Base-by-base conservation (phyloP, 2,113 vertebrate species). In the Passer domesticus region DNA sequence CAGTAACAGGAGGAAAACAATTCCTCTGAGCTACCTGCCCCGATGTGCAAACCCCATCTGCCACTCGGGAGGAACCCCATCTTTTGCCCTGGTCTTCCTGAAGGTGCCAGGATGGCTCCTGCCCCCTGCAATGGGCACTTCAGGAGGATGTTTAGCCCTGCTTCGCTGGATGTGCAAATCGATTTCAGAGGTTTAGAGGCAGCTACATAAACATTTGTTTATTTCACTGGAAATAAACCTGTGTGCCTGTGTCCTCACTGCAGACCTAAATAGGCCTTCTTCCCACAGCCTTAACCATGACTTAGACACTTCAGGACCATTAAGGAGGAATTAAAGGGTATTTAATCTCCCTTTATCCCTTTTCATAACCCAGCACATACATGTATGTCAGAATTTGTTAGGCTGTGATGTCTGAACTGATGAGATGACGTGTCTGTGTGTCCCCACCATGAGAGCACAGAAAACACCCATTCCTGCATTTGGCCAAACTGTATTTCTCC, bases 161-260 rank as follows among this genome's bases (percentile, higher is more conserved):
- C 39, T 75, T 66, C 77, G n/a, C 35, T 0, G 0, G 7, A 24
- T 46, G 31, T 8, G 7, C 59, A 56, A 35, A 68, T 16, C 0
- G 0, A 25, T 80, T 70, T 74, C 33, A 63, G 73, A 77, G 43
- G 47, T 74, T 77, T 70, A 12, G 3, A 83, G 37, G 37, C 41
- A 89, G 94, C 30, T 75, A 17, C 7, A 37, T 37, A 37, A 37
- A 37, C 35, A 0, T 80, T 86, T 74, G 55, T 39, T 75, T 74
- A 47, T 11, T 44, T 43, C 24, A 15, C 0, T 6, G 39, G 39
- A 69, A 70, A 87, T 70, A 62, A 78, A 39, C 12, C 28, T 39
- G 28, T 53, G 35, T 60, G 78, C 58, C 56, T 1, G 1, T 20
- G 25, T 68, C 49, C 41, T n/a, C 2, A 6, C 25, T 13, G 8